Conservation (phyloP, 2,113 vertebrate species). For the Donacobius atricapilla region DNA sequence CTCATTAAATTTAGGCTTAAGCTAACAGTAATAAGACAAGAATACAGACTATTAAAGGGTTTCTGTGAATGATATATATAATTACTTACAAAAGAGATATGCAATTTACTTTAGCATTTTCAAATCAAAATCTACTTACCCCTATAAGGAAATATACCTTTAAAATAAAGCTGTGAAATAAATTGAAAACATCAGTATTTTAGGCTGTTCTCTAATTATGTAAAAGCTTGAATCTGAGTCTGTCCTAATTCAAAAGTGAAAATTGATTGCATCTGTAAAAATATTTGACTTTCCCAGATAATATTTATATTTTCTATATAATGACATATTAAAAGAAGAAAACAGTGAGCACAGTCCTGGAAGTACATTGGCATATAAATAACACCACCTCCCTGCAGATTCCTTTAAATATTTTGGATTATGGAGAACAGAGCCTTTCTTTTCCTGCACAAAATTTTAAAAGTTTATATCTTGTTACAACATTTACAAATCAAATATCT, state of each 20-base stretch:
- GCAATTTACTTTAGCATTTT: constrained; percentile 30
- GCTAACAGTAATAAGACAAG: constrained; percentile 41
- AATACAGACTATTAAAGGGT: constrained; percentile 16
- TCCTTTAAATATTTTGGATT: background rate
- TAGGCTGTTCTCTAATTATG: background rate
- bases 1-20: constrained; percentile 60
- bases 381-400: background rate
- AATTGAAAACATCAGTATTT: constrained; percentile 3
- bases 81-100: constrained; percentile 45
- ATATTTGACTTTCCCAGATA: background rate
- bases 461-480: background rate
- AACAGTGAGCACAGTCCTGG: background rate
- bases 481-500: constrained; percentile 1
- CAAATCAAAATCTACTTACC: background rate
- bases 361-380: background rate
- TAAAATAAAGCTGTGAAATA: constrained; percentile 31
- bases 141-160: background rate
- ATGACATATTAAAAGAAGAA: background rate
- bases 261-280: background rate
- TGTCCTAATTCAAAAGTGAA: background rate
- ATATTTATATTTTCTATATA: background rate
- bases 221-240: background rate
- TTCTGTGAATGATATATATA: background rate
- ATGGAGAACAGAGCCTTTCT: background rate
- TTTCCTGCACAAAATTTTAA: background rate